phyloP scores from a whole-genome alignment of 2,113 vertebrate species.

The Glaucidium brasilianum region DNA sequence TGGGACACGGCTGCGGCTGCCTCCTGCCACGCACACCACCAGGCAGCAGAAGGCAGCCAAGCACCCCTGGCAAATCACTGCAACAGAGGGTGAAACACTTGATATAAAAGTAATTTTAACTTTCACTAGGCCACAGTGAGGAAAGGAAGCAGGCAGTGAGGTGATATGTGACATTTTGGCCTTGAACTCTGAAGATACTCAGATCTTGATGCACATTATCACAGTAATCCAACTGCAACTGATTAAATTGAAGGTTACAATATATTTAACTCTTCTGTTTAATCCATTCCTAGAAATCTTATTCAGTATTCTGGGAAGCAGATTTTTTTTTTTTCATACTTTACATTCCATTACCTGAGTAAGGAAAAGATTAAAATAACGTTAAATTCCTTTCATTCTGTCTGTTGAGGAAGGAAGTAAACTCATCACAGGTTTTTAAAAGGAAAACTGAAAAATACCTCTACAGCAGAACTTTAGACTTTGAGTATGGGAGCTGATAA shows the following conservation, averaged over 20 bases:
- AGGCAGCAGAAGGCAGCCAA: background rate
- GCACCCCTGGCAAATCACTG: background rate
- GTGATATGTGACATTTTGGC: background rate
- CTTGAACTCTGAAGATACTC: background rate
- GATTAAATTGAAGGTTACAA: background rate
- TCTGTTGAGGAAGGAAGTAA: background rate
- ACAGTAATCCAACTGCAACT: background rate
- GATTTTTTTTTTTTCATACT: background rate
- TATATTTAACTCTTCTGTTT: background rate
- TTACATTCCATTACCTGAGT: background rate
- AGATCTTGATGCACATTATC: background rate
- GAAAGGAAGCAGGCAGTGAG: background rate
- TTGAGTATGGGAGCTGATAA: background rate
- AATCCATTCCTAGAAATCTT: background rate
- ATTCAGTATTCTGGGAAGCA: background rate
- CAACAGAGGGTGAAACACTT: background rate
- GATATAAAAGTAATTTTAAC: background rate
- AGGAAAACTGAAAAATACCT: background rate
- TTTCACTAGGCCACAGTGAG: background rate
- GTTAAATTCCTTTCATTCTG: background rate
- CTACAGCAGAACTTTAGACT: background rate
- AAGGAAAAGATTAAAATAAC: background rate
- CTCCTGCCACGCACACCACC: background rate
- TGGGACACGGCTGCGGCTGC: background rate
- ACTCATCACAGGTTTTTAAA: background rate